Conservation (phyloP, 2,113 vertebrate genomes). For the Ardeotis arabs region DNA sequence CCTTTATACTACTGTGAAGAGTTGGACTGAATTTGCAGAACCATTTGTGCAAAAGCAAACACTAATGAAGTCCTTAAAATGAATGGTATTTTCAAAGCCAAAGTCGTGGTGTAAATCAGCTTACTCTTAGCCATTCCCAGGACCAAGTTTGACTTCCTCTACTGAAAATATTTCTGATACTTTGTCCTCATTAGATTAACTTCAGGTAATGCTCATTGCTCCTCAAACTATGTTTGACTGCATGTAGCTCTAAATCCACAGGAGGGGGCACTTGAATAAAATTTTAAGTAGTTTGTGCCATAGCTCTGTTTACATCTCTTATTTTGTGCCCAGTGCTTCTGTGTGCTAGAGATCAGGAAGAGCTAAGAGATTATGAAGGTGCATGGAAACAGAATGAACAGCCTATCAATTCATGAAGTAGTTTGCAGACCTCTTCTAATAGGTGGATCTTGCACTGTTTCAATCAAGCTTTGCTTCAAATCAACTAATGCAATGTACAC, state of each 20-base stretch:
- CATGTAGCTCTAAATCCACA: background rate
- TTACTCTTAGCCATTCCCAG: background rate
- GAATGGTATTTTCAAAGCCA: background rate
- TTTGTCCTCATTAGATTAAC: background rate
- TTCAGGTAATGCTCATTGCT: background rate
- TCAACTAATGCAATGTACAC: background rate
- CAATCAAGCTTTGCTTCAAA: background rate
- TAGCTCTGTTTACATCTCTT: background rate
- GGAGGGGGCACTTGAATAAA: slow-evolving; percentile 31
- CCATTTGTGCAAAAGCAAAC: background rate
- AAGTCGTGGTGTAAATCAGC: background rate
- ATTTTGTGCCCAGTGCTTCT: background rate
- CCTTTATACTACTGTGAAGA: background rate
- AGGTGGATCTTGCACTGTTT: background rate
- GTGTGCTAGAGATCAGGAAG: background rate
- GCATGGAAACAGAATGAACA: background rate
- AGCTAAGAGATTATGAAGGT: background rate
- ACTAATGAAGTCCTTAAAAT: background rate
- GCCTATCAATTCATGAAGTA: background rate
- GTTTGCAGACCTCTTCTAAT: background rate
- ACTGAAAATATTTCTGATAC: background rate
- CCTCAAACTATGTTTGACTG: background rate
- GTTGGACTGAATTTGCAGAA: background rate
- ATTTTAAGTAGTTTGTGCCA: background rate
- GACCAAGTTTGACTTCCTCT: background rate